phyloP scores from a whole-genome alignment of 2,113 vertebrate genomes.

The Falcunculus frontatus region DNA sequence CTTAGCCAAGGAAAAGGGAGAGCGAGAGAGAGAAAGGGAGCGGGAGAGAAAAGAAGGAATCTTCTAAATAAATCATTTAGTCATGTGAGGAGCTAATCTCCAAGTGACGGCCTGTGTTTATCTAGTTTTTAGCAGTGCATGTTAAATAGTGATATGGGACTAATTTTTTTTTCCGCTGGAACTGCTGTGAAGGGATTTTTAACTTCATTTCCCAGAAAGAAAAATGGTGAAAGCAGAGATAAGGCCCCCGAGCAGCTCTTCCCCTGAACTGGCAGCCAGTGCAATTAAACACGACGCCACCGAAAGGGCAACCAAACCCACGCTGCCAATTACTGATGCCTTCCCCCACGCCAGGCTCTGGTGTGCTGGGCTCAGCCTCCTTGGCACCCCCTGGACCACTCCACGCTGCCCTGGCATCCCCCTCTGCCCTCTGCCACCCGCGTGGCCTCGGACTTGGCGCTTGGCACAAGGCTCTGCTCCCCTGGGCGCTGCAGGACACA shows the following conservation, averaged over 20 bases:
- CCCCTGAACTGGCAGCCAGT: slow-evolving; percentile 34
- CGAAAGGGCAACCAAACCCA: neutral
- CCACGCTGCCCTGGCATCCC: fast-evolving
- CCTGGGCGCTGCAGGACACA: neutral
- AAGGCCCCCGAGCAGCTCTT: slow-evolving; percentile 43
- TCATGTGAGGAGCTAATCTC: slow-evolving; percentile 74
- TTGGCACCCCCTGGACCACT: neutral
- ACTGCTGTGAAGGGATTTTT: slow-evolving; percentile 65
- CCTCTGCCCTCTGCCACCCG: neutral
- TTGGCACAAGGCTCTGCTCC: fast-evolving
- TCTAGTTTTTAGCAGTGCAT: slow-evolving; percentile 73
- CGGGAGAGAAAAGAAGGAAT: slow-evolving; percentile 49
- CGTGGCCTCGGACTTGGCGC: neutral
- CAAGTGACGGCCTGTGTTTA: slow-evolving; percentile 69
- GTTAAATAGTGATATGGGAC: slow-evolving; percentile 73
- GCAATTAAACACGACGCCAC: slow-evolving; percentile 37
- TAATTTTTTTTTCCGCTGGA: slow-evolving; percentile 43
- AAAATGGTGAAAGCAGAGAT: slow-evolving; percentile 64
- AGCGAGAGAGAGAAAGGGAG: neutral
- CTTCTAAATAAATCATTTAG: slow-evolving; percentile 77
- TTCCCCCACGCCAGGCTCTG: neutral
- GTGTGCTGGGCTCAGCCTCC: neutral
- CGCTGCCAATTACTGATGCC: neutral
- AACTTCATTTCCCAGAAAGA: slow-evolving; percentile 72
- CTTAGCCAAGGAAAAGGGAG: slow-evolving; percentile 62